phyloP scores from a whole-genome alignment of 1,140 invertebrate genomes.

The Harlomillsia oculata region DNA sequence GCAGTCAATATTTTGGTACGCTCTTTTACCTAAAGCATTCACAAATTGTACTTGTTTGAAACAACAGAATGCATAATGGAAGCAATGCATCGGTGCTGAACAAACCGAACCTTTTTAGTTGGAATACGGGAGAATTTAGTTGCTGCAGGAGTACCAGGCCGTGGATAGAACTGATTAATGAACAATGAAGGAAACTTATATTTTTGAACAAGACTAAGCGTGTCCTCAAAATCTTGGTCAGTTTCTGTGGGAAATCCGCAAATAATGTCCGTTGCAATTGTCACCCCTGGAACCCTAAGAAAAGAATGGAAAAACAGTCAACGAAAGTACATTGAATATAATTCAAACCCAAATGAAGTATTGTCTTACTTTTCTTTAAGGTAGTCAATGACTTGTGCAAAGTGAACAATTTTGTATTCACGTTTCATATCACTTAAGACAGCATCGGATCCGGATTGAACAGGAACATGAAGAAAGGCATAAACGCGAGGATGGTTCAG shows the following conservation, averaged over 20 bases:
- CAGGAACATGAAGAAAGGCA: conserved; percentile 90
- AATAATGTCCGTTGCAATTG: conserved; percentile 95
- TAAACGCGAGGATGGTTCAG: conserved; percentile 83
- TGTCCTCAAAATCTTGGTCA: conserved; percentile 79
- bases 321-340: background rate
- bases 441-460: conserved; percentile 89
- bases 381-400: conserved; percentile 79
- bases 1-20: conserved; percentile 81
- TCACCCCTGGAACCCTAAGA: conserved; percentile 54
- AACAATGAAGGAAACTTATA: conserved; percentile 90
- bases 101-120: conserved; percentile 52
- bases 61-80: background rate
- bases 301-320: background rate
- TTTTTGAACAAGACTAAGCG: conserved; percentile 69
- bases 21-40: conserved; percentile 60
- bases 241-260: conserved; percentile 98
- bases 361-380: conserved; percentile 55
- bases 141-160: conserved; percentile 92
- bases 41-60: background rate
- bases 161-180: conserved; percentile 95
- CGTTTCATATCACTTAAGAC: conserved; percentile 93
- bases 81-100: conserved; percentile 1
- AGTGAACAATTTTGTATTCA: conserved; percentile 81
- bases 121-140: conserved; percentile 72
- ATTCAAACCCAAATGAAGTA: background rate